phyloP scores from a whole-genome alignment of 2,113 vertebrate species.

The Labeo rohita region DNA sequence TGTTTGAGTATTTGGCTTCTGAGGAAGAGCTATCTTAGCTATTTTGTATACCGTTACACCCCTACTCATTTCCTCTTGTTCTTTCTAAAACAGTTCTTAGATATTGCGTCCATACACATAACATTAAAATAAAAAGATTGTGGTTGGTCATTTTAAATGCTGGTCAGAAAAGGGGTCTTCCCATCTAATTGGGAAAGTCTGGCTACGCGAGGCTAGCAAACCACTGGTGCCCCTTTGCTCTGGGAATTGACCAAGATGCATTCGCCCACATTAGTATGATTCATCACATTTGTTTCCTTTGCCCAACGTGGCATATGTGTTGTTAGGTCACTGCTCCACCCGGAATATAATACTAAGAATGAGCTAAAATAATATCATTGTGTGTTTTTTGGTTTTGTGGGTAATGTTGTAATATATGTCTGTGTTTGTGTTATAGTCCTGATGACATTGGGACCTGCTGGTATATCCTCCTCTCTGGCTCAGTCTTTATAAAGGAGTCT shows the following conservation, averaged over 20 bases:
- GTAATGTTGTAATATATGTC: not conserved
- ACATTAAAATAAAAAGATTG: not conserved
- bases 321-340: slow-evolving; percentile 5
- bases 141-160: not conserved
- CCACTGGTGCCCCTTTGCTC: not conserved
- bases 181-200: not conserved
- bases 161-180: not conserved
- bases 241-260: not conserved
- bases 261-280: not conserved
- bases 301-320: not conserved
- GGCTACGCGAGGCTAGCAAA: not conserved
- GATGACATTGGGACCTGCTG: slow-evolving; percentile 89
- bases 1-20: not conserved
- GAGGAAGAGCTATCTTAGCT: not conserved
- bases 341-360: slow-evolving; percentile 5
- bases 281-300: not conserved
- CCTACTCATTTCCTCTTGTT: not conserved
- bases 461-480: slow-evolving; percentile 90
- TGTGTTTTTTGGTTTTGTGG: not conserved
- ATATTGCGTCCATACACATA: not conserved
- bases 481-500: slow-evolving; percentile 91
- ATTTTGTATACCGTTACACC: too few species aligned
- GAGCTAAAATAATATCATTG: not conserved
- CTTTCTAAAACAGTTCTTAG: not conserved
- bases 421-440: slow-evolving; percentile 64